A percentile compares a stretch with the other conserved stretches of the same genome.
Evolutionary conservation across 2,888 invertebrate genomes (phyloP).

Genomic region (Electrophaes corylata): DNA sequence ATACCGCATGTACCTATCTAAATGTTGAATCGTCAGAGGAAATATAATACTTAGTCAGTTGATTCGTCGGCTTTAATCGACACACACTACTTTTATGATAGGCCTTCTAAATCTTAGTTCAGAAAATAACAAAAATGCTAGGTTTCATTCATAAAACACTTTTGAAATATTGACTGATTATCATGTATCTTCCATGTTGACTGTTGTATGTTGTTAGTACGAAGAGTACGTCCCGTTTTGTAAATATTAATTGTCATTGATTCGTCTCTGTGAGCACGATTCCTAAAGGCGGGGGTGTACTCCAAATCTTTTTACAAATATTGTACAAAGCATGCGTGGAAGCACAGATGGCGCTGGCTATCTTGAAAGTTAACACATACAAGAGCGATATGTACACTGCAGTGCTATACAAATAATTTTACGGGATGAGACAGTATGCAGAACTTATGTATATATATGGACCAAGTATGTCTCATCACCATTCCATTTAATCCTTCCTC

Average conservation of each 20-base stretch:
- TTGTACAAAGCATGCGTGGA: slow-evolving; percentile 4
- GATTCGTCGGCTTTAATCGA: too few relatives aligned
- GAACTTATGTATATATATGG: background rate
- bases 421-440: background rate
- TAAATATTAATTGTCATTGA: background rate
- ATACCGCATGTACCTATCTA: background rate
- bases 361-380: background rate
- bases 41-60: too few relatives aligned
- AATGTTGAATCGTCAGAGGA: background rate
- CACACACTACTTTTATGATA: too few relatives aligned
- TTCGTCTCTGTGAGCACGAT: slow-evolving; percentile 1
- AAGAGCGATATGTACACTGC: background rate
- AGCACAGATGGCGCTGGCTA: background rate
- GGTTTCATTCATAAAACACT: too few relatives aligned
- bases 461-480: background rate
- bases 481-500: background rate
- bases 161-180: too few relatives aligned
- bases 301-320: slow-evolving; percentile 1
- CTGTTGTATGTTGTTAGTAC: background rate
- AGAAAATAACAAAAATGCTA: background rate
- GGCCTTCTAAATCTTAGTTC: too few relatives aligned
- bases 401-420: background rate
- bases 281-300: background rate
- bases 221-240: background rate
- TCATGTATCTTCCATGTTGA: too few relatives aligned